A percentile compares a stretch with the other conserved stretches of the same genome.
These are phyloP conservation scores for Rhea americana DNA, from an alignment of 2,113 vertebrate genomes.

Conservation along the genomic window DNA sequence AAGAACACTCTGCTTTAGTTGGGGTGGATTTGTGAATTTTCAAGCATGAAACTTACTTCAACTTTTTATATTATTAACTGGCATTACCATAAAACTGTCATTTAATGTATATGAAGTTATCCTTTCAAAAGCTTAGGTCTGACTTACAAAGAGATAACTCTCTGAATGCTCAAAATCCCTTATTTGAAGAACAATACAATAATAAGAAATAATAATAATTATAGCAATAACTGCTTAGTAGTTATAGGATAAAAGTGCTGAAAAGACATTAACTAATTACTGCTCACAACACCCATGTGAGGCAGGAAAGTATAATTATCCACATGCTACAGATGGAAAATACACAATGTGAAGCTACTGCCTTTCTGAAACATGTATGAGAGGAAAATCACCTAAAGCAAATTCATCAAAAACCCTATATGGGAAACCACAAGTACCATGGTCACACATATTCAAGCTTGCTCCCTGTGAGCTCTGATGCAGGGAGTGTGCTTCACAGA, in stretches of 20 bases:
- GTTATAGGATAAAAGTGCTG: slow-evolving; percentile 60
- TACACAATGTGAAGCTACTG: slow-evolving; percentile 60
- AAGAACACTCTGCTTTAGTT: not conserved
- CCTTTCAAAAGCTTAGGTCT: slow-evolving; percentile 46
- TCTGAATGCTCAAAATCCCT: slow-evolving; percentile 7
- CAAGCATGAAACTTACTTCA: not conserved
- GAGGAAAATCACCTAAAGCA: slow-evolving; percentile 47
- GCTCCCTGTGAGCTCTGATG: not conserved
- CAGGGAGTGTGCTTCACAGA: not conserved
- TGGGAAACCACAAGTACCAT: not conserved
- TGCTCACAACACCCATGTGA: slow-evolving; percentile 67
- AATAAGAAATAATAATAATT: slow-evolving; percentile 66
- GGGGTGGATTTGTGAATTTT: not conserved
- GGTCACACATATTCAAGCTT: slow-evolving; percentile 15
- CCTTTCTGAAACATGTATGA: slow-evolving; percentile 42
- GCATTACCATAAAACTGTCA: slow-evolving; percentile 24
- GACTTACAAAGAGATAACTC: not conserved
- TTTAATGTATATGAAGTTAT: slow-evolving; percentile 54
- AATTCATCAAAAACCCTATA: slow-evolving; percentile 22
- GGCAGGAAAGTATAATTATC: slow-evolving; percentile 67
- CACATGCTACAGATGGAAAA: slow-evolving; percentile 65
- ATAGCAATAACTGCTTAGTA: slow-evolving; percentile 55
- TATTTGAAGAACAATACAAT: slow-evolving; percentile 58
- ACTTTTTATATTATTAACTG: not conserved
- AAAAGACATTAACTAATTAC: slow-evolving; percentile 73